phyloP scores from a whole-genome alignment of 2,113 vertebrate species.

The Stegostoma tigrinum region DNA sequence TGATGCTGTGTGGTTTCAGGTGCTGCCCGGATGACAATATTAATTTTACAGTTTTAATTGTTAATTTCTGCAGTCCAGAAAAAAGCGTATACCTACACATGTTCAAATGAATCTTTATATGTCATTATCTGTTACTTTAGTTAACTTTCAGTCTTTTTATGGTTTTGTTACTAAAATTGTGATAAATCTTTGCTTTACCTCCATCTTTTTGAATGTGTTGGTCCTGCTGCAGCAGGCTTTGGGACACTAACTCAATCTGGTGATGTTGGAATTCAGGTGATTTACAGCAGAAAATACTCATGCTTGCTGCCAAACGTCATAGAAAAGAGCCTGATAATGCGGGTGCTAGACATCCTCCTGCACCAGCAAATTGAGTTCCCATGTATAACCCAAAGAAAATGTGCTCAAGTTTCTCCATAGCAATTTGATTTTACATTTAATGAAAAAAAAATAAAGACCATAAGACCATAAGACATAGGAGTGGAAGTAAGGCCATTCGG shows the following conservation, averaged over 20 bases:
- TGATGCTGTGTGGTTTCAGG: background rate
- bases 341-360: background rate
- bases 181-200: background rate
- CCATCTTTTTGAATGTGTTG: background rate
- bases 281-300: too few relatives aligned
- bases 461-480: too few relatives aligned
- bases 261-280: too few relatives aligned
- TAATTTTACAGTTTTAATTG: background rate
- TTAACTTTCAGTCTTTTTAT: background rate
- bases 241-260: too few relatives aligned
- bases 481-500: too few relatives aligned
- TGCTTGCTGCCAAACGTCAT: background rate
- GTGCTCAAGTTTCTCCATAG: too few relatives aligned
- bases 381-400: too few relatives aligned
- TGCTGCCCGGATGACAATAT: background rate
- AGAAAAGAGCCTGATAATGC: background rate
- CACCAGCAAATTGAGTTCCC: background rate
- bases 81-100: background rate
- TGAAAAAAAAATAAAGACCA: background rate
- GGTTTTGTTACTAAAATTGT: background rate
- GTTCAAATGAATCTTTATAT: background rate
- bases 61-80: conserved; percentile 1
- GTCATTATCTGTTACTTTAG: background rate
- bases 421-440: too few relatives aligned
- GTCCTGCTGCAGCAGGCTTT: background rate